Conservation (phyloP, 2,113 vertebrate species). For the Dolichallabes microphthalmus region DNA sequence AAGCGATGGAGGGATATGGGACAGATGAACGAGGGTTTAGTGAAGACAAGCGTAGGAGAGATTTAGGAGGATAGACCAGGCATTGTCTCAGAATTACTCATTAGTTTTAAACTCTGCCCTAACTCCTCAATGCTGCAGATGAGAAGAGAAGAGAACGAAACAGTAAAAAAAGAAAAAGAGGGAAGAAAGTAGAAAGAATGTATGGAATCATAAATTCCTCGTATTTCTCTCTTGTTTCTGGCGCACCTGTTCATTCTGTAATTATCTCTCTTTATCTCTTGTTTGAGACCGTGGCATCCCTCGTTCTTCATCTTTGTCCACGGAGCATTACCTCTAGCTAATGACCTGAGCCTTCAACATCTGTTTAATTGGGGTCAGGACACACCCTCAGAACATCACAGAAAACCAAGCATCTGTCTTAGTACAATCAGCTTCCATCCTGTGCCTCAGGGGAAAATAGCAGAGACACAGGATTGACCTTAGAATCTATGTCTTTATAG, state of each 20-base stretch:
- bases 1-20: conserved; percentile 24
- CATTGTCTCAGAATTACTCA: conserved; percentile 5
- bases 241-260: conserved; percentile 33
- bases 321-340: conserved; percentile 32
- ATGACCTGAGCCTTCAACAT: conserved; percentile 40
- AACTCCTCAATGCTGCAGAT: not conserved
- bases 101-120: not conserved
- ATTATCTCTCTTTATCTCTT: conserved; percentile 19
- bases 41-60: conserved; percentile 8
- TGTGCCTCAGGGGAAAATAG: conserved; percentile 9
- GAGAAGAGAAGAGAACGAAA: not conserved
- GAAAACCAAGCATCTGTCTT: conserved; percentile 16
- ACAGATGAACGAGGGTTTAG: not conserved
- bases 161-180: not conserved
- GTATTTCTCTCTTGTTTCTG: conserved; percentile 27
- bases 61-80: conserved; percentile 21
- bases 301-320: not conserved
- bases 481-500: not conserved
- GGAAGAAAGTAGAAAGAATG: not conserved
- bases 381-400: conserved; percentile 10
- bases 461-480: not conserved
- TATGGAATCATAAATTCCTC: not conserved
- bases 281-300: not conserved
- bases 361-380: conserved; percentile 42
- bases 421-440: conserved; percentile 14